Conservation (phyloP, 2,888 invertebrate species). For the Ophion obscuratus region DNA sequence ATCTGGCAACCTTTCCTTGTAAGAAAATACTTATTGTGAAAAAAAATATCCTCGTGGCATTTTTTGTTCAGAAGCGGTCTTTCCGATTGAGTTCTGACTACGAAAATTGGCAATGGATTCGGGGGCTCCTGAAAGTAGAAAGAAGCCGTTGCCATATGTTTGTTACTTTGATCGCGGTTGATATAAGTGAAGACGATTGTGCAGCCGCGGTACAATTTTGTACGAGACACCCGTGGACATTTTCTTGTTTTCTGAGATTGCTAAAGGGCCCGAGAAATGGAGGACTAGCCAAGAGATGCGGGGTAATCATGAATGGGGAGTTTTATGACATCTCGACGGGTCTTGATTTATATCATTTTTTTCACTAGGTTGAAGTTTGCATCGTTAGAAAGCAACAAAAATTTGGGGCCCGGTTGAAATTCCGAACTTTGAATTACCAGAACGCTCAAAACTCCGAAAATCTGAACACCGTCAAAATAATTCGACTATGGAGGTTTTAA, state of each 20-base stretch:
- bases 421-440: too few relatives aligned
- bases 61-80: background rate
- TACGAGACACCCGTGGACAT: background rate
- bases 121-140: constrained; percentile 28
- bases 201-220: constrained; percentile 26
- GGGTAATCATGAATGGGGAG: background rate
- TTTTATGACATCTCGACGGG: too few relatives aligned
- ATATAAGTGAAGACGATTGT: constrained; percentile 51
- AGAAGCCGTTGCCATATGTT: constrained; percentile 19
- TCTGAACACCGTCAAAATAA: too few relatives aligned
- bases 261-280: constrained; percentile 14
- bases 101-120: background rate
- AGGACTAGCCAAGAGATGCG: constrained; percentile 18
- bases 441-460: too few relatives aligned
- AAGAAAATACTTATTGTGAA: background rate
- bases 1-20: too few relatives aligned
- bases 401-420: too few relatives aligned
- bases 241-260: background rate
- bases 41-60: constrained; percentile 1
- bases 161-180: constrained; percentile 27
- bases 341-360: too few relatives aligned
- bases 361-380: too few relatives aligned
- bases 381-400: too few relatives aligned
- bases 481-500: too few relatives aligned
- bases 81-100: background rate